Base-by-base conservation (phyloP, 2,888 invertebrate species). In the Diadromus collaris region DNA sequence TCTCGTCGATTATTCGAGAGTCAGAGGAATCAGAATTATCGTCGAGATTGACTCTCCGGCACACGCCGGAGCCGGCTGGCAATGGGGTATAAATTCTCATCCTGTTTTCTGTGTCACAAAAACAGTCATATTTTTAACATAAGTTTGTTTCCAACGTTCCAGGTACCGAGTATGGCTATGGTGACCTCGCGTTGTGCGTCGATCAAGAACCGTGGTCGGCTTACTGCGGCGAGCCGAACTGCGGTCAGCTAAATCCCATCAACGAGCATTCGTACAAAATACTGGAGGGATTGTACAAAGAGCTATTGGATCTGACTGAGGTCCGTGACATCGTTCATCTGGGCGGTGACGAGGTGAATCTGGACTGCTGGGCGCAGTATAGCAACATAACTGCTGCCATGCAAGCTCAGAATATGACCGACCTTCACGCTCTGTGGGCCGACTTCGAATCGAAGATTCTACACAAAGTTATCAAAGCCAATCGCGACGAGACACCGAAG, bases 11-110 rank as follows among this genome's bases (percentile, higher is more conserved):
- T 96, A 95, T 88, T 97, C 96, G 0, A 92, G 94, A 82, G 89
- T 95, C n/a, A 93, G 97, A 76, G 98, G 98, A 0, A 94, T 98
- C 68, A 93, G 98, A 81, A 95, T 98, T 13, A 91, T 98, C 69
- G 94, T 98, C 0, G 98, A 98, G 91, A 95, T 98, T 73, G 98
- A 98, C 91, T 95, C 97, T 13, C 98, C 98, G 0, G 97, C 97
- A 5, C 97, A 97, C 90, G 96, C 96, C 2, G 96, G 97, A 3
- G 95, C 96, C 83, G 97, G 97, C 1, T 97, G 96, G 96, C 94
- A 94, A 81, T 96, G 96, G 96, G 96, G 96, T 51, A 51, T 88
- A 78, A 83, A 89, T 85, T 32, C 78, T 32, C n/a, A 41, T 69
- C 27, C 38, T 68, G 58, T 46, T 64, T 56, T 27, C 27, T 24